Conservation (phyloP, 2,888 invertebrate genomes). For the Dryomyza anilis region DNA sequence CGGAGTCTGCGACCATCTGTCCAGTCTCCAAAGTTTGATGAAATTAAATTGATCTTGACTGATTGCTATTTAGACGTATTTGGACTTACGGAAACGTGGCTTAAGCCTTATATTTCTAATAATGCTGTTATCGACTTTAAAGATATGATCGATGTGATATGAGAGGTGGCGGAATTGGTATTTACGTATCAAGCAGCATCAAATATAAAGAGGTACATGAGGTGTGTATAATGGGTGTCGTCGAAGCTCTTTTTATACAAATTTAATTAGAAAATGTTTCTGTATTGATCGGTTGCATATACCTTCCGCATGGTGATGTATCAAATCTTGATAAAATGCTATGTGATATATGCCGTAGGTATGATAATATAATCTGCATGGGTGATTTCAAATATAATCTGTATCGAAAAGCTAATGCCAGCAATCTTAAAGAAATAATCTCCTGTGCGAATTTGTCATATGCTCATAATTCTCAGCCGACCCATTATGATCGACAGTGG, state of each 20-base stretch:
- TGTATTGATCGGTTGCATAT: not conserved
- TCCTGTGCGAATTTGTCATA: not conserved
- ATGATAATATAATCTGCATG: conserved; percentile 3
- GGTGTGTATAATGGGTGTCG: too few species aligned
- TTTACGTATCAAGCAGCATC: not conserved
- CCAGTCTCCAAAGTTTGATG: not conserved
- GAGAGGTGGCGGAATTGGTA: conserved; percentile 16
- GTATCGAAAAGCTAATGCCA: not conserved
- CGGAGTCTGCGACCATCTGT: not conserved
- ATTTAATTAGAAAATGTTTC: not conserved
- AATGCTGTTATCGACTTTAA: not conserved
- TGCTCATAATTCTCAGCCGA: not conserved
- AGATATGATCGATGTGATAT: not conserved
- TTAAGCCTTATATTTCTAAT: conserved; percentile 4
- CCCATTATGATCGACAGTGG: not conserved
- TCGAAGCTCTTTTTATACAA: not conserved
- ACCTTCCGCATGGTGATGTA: not conserved
- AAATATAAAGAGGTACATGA: not conserved
- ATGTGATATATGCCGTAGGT: not conserved
- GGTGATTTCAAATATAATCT: conserved; percentile 16
- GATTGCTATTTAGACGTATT: not conserved
- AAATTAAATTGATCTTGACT: not conserved
- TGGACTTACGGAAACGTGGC: conserved; percentile 14
- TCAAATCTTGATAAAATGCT: not conserved
- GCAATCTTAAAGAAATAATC: not conserved